These are phyloP conservation scores for Notarius lentiginosus DNA, from an alignment of 2,113 vertebrate species.

Conservation along the genomic window DNA sequence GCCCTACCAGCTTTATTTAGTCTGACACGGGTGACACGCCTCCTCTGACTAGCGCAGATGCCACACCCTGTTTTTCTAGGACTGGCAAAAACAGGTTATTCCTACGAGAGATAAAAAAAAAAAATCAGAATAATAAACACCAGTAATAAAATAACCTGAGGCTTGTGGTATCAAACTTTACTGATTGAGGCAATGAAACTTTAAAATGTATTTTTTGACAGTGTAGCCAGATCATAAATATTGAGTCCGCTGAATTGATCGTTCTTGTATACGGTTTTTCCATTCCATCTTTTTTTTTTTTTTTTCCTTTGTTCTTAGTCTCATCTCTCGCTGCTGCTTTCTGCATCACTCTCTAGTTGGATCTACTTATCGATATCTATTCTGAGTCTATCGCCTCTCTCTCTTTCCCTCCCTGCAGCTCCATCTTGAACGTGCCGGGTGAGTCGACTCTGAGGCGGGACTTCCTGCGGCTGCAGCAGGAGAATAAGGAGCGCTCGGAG, in stretches of 20 bases:
- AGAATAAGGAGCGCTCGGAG: constrained; percentile 88
- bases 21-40: background rate
- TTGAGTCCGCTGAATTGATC: background rate
- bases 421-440: constrained; percentile 88
- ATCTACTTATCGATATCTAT: background rate
- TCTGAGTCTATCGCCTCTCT: background rate
- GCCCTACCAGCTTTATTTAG: background rate
- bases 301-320: background rate
- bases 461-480: constrained; percentile 89
- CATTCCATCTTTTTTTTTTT: background rate
- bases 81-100: background rate
- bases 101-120: too few relatives aligned
- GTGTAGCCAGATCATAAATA: background rate
- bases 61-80: background rate
- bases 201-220: background rate
- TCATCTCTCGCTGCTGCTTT: background rate
- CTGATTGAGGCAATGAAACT: background rate
- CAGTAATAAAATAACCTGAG: background rate
- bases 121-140: too few relatives aligned
- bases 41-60: background rate
- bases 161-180: background rate
- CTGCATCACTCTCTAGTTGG: background rate
- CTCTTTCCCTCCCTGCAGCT: constrained; percentile 64
- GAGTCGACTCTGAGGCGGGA: constrained; percentile 88
- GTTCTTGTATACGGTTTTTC: background rate